Evolutionary conservation across 2,888 invertebrate species (phyloP), one percentile per base, ranked within the genome.

Genomic region (Campaea margaritaria): DNA sequence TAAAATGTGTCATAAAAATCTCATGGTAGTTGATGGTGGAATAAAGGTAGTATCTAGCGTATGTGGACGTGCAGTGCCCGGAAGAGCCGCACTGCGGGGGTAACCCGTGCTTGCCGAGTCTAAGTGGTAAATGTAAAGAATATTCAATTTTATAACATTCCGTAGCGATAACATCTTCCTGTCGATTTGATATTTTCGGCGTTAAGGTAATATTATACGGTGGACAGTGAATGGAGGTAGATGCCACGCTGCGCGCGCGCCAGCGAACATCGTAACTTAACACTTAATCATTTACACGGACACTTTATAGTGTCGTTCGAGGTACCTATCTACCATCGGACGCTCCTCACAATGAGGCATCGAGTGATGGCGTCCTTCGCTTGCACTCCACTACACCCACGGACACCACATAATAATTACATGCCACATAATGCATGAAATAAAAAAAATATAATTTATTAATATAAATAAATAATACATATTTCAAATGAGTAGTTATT

Each of bases 101-200:
- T 75, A 81, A 73, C 74, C 68, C 72, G 73, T 65, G 68, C 76
- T 75, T 72, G 70, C 73, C 74, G 75, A 77, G 78, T 81, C 49
- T 47, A 50, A 55, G 34, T 60, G 55, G 51, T 55, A 51, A 83
- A 87, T 81, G 83, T 85, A 85, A 86, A 85, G 89, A 91, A 90
- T 91, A 91, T 91, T 91, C 88, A 91, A 91, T 90, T 91, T 91
- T 89, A 89, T 87, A 89, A 89, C 86, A 87, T 90, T 91, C 83
- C 86, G 74, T 74, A 76, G 78, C 86, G 91, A 92, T 91, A 92
- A 86, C 87, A 91, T 91, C 91, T 86, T 80, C 78, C 83, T 90
- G 91, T 89, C 91, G 91, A 91, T 88, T 90, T 90, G 89, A 91
- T 90, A 88, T 89, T 91, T 91, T 91, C 88, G 90, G 90, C 89